Conservation (phyloP, 2,888 invertebrate species). For the Ferdinandea cuprea region DNA sequence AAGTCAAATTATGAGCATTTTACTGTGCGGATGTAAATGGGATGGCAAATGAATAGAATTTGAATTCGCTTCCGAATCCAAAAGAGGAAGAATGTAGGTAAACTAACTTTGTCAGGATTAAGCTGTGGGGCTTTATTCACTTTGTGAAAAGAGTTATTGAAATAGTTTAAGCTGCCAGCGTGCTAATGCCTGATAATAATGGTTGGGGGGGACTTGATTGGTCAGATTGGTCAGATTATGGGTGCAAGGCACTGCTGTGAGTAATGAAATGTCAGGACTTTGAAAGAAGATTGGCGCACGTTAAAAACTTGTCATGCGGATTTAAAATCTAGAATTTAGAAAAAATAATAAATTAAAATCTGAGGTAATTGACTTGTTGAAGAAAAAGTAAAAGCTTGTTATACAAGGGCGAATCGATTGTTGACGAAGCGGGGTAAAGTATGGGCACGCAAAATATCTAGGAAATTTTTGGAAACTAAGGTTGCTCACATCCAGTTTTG, state of each 20-base stretch:
- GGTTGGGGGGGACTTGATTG: no score
- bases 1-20: conserved; percentile 23
- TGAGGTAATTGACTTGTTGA: no score
- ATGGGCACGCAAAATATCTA: no score
- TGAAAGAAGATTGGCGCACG: neutral
- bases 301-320: no score
- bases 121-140: neutral
- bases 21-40: conserved; percentile 10
- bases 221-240: neutral
- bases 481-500: no score
- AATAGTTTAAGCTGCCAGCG: neutral
- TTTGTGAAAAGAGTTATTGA: neutral
- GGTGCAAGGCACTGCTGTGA: no score
- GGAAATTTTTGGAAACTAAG: no score
- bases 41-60: conserved; percentile 12
- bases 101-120: conserved; percentile 7
- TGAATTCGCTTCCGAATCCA: neutral
- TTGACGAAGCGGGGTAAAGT: no score
- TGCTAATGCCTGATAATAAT: conserved; percentile 1
- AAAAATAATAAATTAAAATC: no score
- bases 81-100: neutral
- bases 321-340: no score
- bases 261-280: neutral
- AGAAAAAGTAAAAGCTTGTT: no score
- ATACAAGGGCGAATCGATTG: no score